phyloP scores from a whole-genome alignment of 2,113 vertebrate genomes.

The Ariopsis seemanni region DNA sequence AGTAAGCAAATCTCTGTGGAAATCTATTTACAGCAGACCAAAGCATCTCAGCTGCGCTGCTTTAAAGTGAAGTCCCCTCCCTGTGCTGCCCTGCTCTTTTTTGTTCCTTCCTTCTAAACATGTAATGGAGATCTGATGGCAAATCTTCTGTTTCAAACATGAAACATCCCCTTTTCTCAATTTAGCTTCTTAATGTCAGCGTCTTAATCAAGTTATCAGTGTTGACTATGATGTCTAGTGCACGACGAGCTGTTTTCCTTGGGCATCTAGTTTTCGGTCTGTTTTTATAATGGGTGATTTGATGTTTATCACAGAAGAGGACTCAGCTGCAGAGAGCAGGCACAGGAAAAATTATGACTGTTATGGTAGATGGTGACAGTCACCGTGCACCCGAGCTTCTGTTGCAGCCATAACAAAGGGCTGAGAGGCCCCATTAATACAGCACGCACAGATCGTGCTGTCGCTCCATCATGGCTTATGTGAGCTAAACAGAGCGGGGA shows the following conservation, averaged over 20 bases:
- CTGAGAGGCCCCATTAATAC: constrained; percentile 56
- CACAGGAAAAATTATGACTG: constrained; percentile 54
- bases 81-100: neutral
- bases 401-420: constrained; percentile 51
- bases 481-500: constrained; percentile 45
- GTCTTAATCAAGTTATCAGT: constrained; percentile 60
- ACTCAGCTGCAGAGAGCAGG: constrained; percentile 57
- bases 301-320: constrained; percentile 57
- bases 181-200: constrained; percentile 59
- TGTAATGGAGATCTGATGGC: constrained; percentile 45
- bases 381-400: constrained; percentile 44
- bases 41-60: constrained; percentile 10
- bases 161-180: constrained; percentile 60
- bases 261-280: neutral
- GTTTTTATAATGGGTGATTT: constrained; percentile 50
- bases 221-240: constrained; percentile 61
- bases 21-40: constrained; percentile 41
- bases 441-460: constrained; percentile 37
- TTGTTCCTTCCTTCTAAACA: constrained; percentile 31
- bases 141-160: constrained; percentile 56
- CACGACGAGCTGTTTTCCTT: constrained; percentile 49
- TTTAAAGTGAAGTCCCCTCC: constrained; percentile 42
- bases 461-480: constrained; percentile 54
- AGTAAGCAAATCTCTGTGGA: constrained; percentile 49
- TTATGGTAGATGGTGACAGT: constrained; percentile 56